phyloP scores from a whole-genome alignment of 2,888 invertebrate genomes.

The Orthonevra nobilis region DNA sequence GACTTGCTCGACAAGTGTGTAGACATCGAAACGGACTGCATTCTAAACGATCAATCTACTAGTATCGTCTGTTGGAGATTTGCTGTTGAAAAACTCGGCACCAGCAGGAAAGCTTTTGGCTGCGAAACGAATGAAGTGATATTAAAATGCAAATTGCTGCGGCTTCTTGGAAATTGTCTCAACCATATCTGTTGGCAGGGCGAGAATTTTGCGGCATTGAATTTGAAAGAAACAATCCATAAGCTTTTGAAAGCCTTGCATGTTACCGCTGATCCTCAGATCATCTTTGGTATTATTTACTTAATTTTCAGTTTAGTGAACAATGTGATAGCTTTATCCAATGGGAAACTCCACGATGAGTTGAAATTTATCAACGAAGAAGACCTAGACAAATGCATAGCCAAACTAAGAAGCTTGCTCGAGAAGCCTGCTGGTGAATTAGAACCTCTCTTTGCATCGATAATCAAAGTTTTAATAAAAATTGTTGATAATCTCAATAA shows the following conservation, averaged over 20 bases:
- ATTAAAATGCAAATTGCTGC: conserved; percentile 76
- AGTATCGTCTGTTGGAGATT: conserved; percentile 77
- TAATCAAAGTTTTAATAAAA: conserved; percentile 75
- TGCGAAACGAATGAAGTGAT: conserved; percentile 73
- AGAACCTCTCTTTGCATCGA: conserved; percentile 71
- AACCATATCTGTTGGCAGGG: conserved; percentile 76
- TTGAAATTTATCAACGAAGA: conserved; percentile 74
- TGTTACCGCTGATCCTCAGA: conserved; percentile 51
- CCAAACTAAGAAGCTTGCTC: conserved; percentile 72
- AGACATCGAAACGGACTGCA: conserved; percentile 74
- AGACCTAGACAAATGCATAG: conserved; percentile 75
- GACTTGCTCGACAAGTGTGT: conserved; percentile 76
- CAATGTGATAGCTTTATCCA: conserved; percentile 73
- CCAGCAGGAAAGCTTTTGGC: conserved; percentile 70
- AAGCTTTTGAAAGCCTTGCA: conserved; percentile 72
- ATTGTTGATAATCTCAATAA: conserved; percentile 76
- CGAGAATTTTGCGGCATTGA: conserved; percentile 73
- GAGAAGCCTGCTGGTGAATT: conserved; percentile 25
- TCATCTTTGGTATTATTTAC: conserved; percentile 75
- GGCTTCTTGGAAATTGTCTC: conserved; percentile 75
- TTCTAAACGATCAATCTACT: conserved; percentile 74
- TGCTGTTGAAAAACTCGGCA: conserved; percentile 75
- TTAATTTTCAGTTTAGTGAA: conserved; percentile 77
- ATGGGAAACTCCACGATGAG: conserved; percentile 56
- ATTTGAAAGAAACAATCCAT: conserved; percentile 74